Conservation (phyloP, 2,113 vertebrate species). For the Chaetodon auriga region DNA sequence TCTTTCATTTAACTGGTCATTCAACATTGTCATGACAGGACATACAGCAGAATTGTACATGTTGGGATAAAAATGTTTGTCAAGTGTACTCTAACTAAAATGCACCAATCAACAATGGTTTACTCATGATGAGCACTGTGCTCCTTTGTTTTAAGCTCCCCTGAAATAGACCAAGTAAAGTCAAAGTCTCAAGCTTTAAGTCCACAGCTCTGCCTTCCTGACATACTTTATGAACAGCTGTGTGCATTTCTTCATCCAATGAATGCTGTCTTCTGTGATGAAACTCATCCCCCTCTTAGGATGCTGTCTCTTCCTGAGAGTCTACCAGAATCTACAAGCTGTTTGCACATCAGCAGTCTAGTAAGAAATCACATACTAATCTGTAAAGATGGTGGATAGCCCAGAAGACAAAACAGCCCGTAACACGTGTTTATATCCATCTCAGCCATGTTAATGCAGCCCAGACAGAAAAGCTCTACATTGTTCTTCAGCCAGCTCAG, state of each 20-base stretch:
- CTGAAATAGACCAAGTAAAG: not conserved
- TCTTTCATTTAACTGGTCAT: not conserved
- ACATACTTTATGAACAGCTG: too few relatives aligned
- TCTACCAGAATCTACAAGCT: slow-evolving; percentile 92
- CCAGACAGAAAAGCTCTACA: slow-evolving; percentile 85
- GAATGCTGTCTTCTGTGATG: not conserved
- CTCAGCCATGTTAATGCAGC: slow-evolving; percentile 86
- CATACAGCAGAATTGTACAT: not conserved
- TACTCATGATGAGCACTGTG: too few relatives aligned
- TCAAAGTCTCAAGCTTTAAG: too few relatives aligned
- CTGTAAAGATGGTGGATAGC: not conserved
- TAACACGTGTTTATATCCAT: slow-evolving; percentile 43
- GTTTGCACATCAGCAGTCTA: slow-evolving; percentile 94
- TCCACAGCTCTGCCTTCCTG: too few relatives aligned
- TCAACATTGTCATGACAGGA: not conserved
- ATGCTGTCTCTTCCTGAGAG: slow-evolving; percentile 90
- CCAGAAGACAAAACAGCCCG: not conserved
- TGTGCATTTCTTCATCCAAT: not conserved
- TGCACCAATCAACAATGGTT: too few relatives aligned
- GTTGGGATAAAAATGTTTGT: not conserved
- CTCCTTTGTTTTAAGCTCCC: not conserved
- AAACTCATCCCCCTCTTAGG: slow-evolving; percentile 76
- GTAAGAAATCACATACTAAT: slow-evolving; percentile 83
- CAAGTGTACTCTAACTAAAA: not conserved
- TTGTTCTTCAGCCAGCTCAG: slow-evolving; percentile 92